These are phyloP conservation scores for Apoda limacodes DNA, from an alignment of 2,888 invertebrate genomes.

Conservation along the genomic window DNA sequence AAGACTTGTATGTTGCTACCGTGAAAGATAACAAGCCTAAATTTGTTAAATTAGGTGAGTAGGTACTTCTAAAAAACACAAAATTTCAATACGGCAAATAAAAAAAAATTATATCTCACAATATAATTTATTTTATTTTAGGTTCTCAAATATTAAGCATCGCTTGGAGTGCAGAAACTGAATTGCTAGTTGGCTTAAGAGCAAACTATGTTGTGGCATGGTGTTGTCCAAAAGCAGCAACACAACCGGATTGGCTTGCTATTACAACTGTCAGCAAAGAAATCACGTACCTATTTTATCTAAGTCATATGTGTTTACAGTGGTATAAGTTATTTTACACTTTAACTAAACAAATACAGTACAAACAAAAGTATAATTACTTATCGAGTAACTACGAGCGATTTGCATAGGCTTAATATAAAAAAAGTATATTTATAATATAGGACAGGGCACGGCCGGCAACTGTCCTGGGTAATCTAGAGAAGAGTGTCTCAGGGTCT, in stretches of 20 bases:
- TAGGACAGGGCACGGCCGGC: no score
- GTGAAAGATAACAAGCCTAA: conserved; percentile 74
- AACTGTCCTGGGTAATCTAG: no score
- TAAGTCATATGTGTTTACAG: neutral
- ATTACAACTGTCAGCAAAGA: conserved; percentile 57
- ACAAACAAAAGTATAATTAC: no score
- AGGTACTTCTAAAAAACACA: neutral
- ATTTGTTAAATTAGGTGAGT: conserved; percentile 79
- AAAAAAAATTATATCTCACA: neutral
- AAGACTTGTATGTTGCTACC: conserved; percentile 86
- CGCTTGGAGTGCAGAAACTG: conserved; percentile 57
- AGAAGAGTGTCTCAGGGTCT: no score
- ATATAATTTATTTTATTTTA: conserved; percentile 17
- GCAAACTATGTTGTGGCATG: conserved; percentile 55
- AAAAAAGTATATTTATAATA: no score
- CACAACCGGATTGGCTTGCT: conserved; percentile 51
- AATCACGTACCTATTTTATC: conserved; percentile 49
- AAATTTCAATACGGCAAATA: neutral
- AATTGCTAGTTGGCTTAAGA: conserved; percentile 52
- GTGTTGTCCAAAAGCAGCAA: conserved; percentile 54
- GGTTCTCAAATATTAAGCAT: conserved; percentile 59
- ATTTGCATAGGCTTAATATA: no score
- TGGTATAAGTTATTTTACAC: no score
- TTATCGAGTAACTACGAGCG: no score
- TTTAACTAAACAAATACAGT: no score